Conservation (phyloP, 1,140 invertebrate genomes). For the Drosophila parabipectinata region DNA sequence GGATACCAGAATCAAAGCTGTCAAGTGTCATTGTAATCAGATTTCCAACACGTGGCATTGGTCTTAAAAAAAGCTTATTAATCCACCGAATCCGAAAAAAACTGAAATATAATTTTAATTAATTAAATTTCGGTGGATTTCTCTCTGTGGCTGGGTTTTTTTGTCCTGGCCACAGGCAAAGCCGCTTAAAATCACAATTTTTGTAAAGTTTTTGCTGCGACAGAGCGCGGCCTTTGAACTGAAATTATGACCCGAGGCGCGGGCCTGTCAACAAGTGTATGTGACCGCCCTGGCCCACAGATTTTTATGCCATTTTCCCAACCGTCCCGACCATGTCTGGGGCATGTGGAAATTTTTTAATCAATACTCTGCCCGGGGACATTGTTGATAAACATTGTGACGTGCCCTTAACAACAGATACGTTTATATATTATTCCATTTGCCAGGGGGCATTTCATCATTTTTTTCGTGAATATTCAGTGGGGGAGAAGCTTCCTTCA, state of each 20-base stretch:
- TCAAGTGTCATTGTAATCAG: conserved; percentile 64
- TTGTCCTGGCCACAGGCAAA: conserved; percentile 37
- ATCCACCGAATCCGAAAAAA: conserved; percentile 22
- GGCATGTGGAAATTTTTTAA: conserved; percentile 73
- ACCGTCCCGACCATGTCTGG: background rate
- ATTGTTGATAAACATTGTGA: conserved; percentile 76
- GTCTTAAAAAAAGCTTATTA: conserved; percentile 42
- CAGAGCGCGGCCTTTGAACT: conserved; percentile 57
- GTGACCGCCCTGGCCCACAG: background rate
- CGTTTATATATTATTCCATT: conserved; percentile 61
- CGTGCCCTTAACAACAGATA: conserved; percentile 44
- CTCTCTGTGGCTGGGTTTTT: background rate
- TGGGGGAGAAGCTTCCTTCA: background rate
- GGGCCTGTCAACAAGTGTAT: conserved; percentile 70
- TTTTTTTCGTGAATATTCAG: conserved; percentile 29
- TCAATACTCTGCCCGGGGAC: conserved; percentile 67
- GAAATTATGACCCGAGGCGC: conserved; percentile 55
- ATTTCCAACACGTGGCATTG: conserved; percentile 62
- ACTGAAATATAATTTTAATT: conserved; percentile 65
- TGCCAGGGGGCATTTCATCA: conserved; percentile 23
- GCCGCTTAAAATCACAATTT: conserved; percentile 69
- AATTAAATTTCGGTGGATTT: conserved; percentile 63
- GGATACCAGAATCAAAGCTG: conserved; percentile 45
- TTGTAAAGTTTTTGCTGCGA: conserved; percentile 34
- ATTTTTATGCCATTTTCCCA: background rate